A percentile compares a stretch with the other conserved stretches of the same genome.
These are phyloP conservation scores for Holacanthella duospinosa DNA, from an alignment of 2,888 invertebrate species.

Conservation along the genomic window DNA sequence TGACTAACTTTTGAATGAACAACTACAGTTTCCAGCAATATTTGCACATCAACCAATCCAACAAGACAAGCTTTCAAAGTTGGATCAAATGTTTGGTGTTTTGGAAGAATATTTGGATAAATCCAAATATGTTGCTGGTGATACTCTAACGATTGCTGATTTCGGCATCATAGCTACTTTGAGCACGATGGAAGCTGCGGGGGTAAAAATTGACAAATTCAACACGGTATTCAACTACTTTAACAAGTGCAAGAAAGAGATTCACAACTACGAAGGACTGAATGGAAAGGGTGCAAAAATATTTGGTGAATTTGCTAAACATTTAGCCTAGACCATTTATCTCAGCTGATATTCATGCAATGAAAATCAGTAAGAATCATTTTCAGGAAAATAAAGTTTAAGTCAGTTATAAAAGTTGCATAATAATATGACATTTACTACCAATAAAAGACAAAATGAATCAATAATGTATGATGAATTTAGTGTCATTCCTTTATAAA, in stretches of 20 bases:
- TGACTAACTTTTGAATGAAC: neutral
- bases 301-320: neutral
- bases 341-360: too few relatives aligned
- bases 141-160: conserved; percentile 41
- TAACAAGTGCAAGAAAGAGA: conserved; percentile 49
- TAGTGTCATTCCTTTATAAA: too few relatives aligned
- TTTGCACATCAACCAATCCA: conserved; percentile 14
- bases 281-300: neutral
- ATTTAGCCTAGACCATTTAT: too few relatives aligned
- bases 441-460: too few relatives aligned
- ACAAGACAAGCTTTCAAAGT: conserved; percentile 22
- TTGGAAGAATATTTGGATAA: conserved; percentile 37
- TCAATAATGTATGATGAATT: too few relatives aligned
- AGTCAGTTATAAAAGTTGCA: too few relatives aligned
- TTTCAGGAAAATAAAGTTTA: too few relatives aligned
- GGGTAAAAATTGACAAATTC: conserved; percentile 54
- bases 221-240: conserved; percentile 57
- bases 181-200: conserved; percentile 5
- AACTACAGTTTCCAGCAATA: conserved; percentile 16
- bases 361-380: too few relatives aligned
- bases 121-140: conserved; percentile 39
- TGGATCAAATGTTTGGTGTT: conserved; percentile 36
- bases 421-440: too few relatives aligned
- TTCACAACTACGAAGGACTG: conserved; percentile 49
- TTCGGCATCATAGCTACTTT: conserved; percentile 44